These are phyloP conservation scores for Felis chaus DNA, from an alignment of 2,113 vertebrate species.

Conservation along the genomic window DNA sequence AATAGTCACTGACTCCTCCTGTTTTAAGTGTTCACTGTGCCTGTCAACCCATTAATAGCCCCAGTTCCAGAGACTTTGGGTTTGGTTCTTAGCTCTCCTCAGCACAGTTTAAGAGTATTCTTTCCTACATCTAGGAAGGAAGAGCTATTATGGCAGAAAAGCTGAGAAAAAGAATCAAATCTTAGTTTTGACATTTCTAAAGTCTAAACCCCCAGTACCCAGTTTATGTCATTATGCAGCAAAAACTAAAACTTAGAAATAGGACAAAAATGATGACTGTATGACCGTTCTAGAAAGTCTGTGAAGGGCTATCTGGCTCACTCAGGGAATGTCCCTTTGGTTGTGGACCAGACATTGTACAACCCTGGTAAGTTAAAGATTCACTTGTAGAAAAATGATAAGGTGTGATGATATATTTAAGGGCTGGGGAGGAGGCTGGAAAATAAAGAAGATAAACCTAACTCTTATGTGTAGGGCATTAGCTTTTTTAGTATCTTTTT, in stretches of 20 bases:
- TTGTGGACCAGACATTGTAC: not conserved
- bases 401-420: not conserved
- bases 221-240: not conserved
- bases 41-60: not conserved
- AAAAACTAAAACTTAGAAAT: conserved; percentile 35
- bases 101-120: not conserved
- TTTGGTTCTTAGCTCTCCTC: not conserved
- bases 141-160: not conserved
- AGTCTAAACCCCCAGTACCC: not conserved
- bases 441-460: not conserved
- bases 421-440: accelerated
- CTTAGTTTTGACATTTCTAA: conserved; percentile 21
- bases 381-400: conserved; percentile 16
- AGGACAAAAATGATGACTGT: not conserved
- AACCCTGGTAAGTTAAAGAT: not conserved
- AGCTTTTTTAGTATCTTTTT: not conserved
- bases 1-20: not conserved
- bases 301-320: not conserved
- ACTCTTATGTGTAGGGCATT: not conserved
- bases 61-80: not conserved
- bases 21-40: not conserved
- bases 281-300: not conserved
- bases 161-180: not conserved
- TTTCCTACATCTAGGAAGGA: not conserved
- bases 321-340: not conserved